Percentiles rank a stretch among this genome's conserved stretches.
Evolutionary conservation across 1,140 invertebrate genomes (phyloP).

Genomic region (Aphis craccivora): DNA sequence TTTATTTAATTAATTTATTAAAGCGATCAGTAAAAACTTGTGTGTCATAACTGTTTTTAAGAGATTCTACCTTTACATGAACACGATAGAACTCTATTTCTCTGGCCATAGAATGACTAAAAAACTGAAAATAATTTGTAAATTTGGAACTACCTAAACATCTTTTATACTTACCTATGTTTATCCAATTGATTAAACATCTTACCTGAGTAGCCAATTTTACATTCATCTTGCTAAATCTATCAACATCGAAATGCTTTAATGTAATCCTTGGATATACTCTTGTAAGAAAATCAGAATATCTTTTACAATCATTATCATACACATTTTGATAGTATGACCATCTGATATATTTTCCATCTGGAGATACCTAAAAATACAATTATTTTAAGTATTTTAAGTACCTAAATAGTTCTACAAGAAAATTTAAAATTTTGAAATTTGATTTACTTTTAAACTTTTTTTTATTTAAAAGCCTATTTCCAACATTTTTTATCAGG

Average conservation of each 20-base stretch:
- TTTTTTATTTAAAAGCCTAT: background rate
- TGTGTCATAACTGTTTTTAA: background rate
- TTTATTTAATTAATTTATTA: too few species aligned
- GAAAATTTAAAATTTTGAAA: too few species aligned
- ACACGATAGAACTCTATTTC: too few species aligned
- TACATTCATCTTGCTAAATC: background rate
- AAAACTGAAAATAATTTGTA: background rate
- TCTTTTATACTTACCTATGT: too few species aligned
- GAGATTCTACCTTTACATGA: background rate
- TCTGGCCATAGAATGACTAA: background rate
- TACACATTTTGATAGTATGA: background rate
- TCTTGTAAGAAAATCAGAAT: background rate
- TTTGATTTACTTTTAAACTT: background rate
- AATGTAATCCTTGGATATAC: background rate
- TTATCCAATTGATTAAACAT: background rate
- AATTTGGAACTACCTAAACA: too few species aligned
- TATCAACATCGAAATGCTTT: background rate
- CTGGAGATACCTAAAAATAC: too few species aligned
- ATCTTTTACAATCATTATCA: background rate
- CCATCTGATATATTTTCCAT: too few species aligned
- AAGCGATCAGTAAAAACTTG: constrained; percentile 6
- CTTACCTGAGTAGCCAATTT: background rate
- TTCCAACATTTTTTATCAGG: background rate
- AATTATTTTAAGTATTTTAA: too few species aligned
- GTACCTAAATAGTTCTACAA: too few species aligned